Conservation (phyloP, 2,113 vertebrate genomes). For the Cryptomyrus ogoouensis region DNA sequence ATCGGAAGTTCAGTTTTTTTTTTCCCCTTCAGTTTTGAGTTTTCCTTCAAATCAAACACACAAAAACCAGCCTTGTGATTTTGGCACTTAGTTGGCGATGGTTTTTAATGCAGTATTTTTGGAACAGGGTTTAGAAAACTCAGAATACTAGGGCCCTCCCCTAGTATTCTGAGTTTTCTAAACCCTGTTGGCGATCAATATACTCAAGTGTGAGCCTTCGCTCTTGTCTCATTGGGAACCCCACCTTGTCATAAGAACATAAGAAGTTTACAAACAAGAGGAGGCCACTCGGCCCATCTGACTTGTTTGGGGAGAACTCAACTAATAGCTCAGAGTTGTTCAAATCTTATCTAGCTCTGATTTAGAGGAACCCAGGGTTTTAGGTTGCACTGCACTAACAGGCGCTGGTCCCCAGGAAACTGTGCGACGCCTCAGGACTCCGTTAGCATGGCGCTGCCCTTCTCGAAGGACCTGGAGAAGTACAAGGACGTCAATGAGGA, state of each 20-base stretch:
- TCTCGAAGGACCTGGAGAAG: slow-evolving; percentile 88
- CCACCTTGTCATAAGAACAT: not conserved
- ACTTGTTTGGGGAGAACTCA: no score
- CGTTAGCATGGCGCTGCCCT: slow-evolving; percentile 78
- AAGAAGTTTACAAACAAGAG: no score
- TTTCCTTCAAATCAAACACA: not conserved
- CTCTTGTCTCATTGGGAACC: not conserved
- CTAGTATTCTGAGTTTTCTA: not conserved
- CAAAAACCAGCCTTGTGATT: not conserved
- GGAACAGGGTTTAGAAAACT: no score
- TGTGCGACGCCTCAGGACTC: not conserved
- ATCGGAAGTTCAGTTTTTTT: not conserved
- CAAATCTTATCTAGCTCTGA: no score
- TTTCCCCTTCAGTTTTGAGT: not conserved
- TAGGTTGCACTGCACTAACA: no score
- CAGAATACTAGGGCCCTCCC: no score
- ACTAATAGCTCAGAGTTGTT: no score
- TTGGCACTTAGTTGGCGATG: not conserved
- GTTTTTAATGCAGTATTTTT: not conserved
- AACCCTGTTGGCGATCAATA: not conserved
- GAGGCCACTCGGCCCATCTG: no score
- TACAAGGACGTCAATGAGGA: slow-evolving; percentile 95
- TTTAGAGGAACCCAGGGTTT: no score
- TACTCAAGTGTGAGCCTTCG: not conserved
- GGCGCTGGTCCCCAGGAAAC: not conserved